phyloP scores from a whole-genome alignment of 2,888 invertebrate genomes.

The Calameuta idolon region DNA sequence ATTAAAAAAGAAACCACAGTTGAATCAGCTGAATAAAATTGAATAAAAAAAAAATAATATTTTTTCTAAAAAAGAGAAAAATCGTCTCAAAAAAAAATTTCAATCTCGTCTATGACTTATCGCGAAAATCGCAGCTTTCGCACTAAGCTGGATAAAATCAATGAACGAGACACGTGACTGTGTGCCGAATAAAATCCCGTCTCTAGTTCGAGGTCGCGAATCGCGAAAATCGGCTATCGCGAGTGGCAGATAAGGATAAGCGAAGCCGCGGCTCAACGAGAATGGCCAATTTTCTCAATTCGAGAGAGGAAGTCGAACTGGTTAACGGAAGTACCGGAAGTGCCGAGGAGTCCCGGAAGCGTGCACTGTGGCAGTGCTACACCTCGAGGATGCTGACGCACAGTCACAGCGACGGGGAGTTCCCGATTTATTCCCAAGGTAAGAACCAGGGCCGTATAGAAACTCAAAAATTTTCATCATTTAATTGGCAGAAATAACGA shows the following conservation, averaged over 20 bases:
- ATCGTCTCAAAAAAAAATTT: not conserved
- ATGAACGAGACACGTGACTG: not conserved
- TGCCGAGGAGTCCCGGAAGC: slow-evolving; percentile 46
- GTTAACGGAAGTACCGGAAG: slow-evolving; percentile 41
- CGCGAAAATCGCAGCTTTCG: not conserved
- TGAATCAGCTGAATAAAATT: no score
- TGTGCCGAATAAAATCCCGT: not conserved
- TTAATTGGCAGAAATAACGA: no score
- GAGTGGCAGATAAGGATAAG: slow-evolving; percentile 8
- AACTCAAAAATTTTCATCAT: no score
- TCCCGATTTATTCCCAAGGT: slow-evolving; percentile 86
- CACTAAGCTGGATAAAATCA: not conserved
- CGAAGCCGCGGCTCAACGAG: slow-evolving; percentile 36
- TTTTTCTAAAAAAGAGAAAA: no score
- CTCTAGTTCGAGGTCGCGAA: not conserved
- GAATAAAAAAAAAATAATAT: no score
- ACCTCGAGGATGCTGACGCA: slow-evolving; percentile 78
- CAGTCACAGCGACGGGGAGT: slow-evolving; percentile 88
- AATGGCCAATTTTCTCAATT: slow-evolving; percentile 51
- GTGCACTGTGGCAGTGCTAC: slow-evolving; percentile 56
- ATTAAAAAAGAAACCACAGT: not conserved
- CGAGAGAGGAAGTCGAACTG: slow-evolving; percentile 53
- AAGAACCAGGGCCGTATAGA: slow-evolving; percentile 39
- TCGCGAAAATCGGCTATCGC: slow-evolving; percentile 33
- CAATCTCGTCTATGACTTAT: no score